Conservation (phyloP, 2,113 vertebrate species). For the Antennarius striatus region DNA sequence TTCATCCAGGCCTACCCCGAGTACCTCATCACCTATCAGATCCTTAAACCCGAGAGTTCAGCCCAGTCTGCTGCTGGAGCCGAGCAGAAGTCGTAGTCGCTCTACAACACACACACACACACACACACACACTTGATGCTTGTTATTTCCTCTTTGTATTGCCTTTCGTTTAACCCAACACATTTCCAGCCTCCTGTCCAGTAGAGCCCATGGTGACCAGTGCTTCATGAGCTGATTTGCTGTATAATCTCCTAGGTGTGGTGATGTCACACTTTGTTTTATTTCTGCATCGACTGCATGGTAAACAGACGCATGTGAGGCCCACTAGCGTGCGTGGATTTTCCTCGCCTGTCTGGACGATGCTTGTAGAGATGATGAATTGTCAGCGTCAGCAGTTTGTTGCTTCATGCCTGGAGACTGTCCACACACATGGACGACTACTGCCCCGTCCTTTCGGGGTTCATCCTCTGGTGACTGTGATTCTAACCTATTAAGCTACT, state of each 20-base stretch:
- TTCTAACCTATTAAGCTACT: slow-evolving; percentile 7
- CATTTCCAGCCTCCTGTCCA: slow-evolving; percentile 63
- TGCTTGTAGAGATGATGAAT: slow-evolving; percentile 54
- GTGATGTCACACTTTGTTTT: slow-evolving; percentile 41
- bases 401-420: slow-evolving; percentile 46
- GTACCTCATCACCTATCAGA: slow-evolving; percentile 99
- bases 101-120: neutral
- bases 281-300: slow-evolving; percentile 69
- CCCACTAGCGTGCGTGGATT: slow-evolving; percentile 66
- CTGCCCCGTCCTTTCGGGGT: slow-evolving; percentile 30
- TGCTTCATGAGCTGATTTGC: slow-evolving; percentile 53
- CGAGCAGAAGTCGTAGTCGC: slow-evolving; percentile 96
- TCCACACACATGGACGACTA: slow-evolving; percentile 45
- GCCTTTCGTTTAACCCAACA: slow-evolving; percentile 50
- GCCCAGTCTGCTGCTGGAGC: slow-evolving; percentile 87
- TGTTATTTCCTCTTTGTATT: slow-evolving; percentile 55
- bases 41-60: slow-evolving; percentile 94
- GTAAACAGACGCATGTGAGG: slow-evolving; percentile 67
- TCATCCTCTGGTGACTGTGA: slow-evolving; percentile 39
- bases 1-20: slow-evolving; percentile 91
- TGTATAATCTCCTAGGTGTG: slow-evolving; percentile 56
- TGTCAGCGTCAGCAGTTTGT: slow-evolving; percentile 46
- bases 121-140: slow-evolving; percentile 26
- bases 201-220: slow-evolving; percentile 64
- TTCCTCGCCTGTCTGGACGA: slow-evolving; percentile 32